Base-by-base conservation (phyloP, 2,888 invertebrate species). In the Drosophila stalkeri region DNA sequence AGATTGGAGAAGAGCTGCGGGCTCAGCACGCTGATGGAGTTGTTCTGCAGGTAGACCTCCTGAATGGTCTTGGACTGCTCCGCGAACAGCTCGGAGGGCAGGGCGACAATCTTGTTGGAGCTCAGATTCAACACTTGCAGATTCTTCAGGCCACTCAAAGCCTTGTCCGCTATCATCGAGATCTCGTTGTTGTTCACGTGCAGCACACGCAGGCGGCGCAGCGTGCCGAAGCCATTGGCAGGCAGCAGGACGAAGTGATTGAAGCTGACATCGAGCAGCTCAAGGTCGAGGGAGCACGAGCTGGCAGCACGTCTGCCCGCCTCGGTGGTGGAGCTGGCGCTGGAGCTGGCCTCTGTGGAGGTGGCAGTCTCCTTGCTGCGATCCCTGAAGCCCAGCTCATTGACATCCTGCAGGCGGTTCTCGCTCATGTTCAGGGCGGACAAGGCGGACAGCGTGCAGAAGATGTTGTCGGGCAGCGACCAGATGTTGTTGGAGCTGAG, bases 11-110 rank as follows among this genome's bases (percentile, higher is more conserved):
- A 97, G 63, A 98, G 94, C 80, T 96, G 96, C 1, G 97, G 97
- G 80, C 97, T 96, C 80, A 98, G 94, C 51, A 96, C 96, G 92
- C 96, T 96, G 86, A 98, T 96, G 27, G 97, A 97, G 94, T 98
- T 98, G 93, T 98, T 98, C 93, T 97, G 97, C 91, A 98, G 94
- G 93, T 97, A 96, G 90, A 98, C 96, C 93, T 98, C 98, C 93
- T 96, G 97, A 86, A 98, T 96, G 73, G 96, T 95, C 77, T 95
- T 95, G 60, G 95, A 94, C 89, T 96, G 95, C 93, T 97, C 97
- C 91, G 95, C 95, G 91, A 98, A 98, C 78, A 98, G 94, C 90
- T 96, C 96, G 75, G 97, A 95, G 49, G 98, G 98, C 81, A 99
- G 94, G 61, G 97, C 96, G 44, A 96, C 96, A 77, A 99, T 96